Evolutionary conservation across 2,888 invertebrate genomes (phyloP), one percentile per base, ranked within the genome.

Genomic region (Chloroclysta siterata): DNA sequence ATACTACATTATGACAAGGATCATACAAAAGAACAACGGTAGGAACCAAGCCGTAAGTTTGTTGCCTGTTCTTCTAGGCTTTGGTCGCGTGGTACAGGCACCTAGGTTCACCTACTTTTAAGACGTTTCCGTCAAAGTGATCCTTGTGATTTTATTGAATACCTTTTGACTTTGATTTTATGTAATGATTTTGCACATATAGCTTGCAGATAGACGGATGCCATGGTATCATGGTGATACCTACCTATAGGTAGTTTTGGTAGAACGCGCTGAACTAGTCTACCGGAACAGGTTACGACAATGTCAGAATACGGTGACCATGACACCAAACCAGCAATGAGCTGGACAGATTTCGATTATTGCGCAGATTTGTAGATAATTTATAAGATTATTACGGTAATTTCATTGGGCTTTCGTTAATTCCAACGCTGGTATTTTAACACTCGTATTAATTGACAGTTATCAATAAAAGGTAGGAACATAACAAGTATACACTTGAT

Each of bases 221-320:
- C 22, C 8, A 22, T 22, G 4, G 5, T 42, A 15, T 2, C n/a
- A 39, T 11, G 22, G 22, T 22, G n/a, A 10, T 22, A 14, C 7
- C 15, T 14, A 46, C 39, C 11, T 54, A 33, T 14, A 46, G 39
- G 11, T 54, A 33, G 48, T 48, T 48, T 61, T 51, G 11, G 7
- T 65, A 17, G 22, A 47, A 46, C 48, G 46, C 53, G 65, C 66
- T 28, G 63, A 72, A 60, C 70, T 80, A 76, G 53, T 76, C 72
- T 77, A 81, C 76, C 82, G 78, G 76, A 63, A 70, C 77, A 66
- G 57, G 71, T 82, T 80, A 75, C 81, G 70, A 74, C 81, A 82
- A 81, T 80, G 75, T 77, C 77, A 78, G 70, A 70, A 57, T 66
- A 69, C 72, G 71, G 56, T 76, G 81, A 64, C 81, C 81, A 60